Evolutionary conservation across 1,140 invertebrate species (phyloP), one percentile per base, ranked within the genome.

Genomic region (Lepidostoma basale): DNA sequence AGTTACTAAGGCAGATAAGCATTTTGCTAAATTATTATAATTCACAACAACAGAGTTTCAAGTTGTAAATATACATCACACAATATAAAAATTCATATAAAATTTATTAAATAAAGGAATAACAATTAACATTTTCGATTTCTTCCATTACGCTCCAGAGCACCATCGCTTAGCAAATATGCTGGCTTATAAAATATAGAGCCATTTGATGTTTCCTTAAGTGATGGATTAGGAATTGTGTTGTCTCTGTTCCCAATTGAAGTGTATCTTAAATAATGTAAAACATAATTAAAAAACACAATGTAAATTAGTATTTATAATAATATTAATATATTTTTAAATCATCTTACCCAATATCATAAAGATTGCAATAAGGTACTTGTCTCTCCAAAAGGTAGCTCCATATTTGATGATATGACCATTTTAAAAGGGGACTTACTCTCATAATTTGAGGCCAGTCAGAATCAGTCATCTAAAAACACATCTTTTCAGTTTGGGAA

Each of bases 321-420:
- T 73, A 70, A 33, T 60, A 47, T 42, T 47, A 14, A 45, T 49
- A 56, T 62, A 12, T 49, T 63, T 26, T 20, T 49, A 20, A 3
- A 68, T n/a, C n/a, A n/a, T n/a, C 73, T 83, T 80, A 91, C 85
- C 95, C 96, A 77, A 86, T 77, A 77, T 97, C 90, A 78, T 98
- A 98, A 0, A 98, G 83, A 16, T 82, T 83, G 77, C 96, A 98
- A 76, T 97, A 98, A 42, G 95, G 90, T 45, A 98, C 86, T 68
- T 89, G 82, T 42, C 92, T 83, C 14, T 85, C 77, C 9, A 91
- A 78, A 5, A 98, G 83, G 75, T 96, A 98, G 62, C 86, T 85
- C 96, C 97, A 98, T 52, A 98, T 87, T 74, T 97, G 88, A 40
- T 85, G 85, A 77, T 97, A 98, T 6, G 84, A 86, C 96, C 96